Percentiles rank a stretch among this genome's conserved stretches.
Evolutionary conservation across 2,888 invertebrate species (phyloP).

Genomic region (Heliothis peltigera): DNA sequence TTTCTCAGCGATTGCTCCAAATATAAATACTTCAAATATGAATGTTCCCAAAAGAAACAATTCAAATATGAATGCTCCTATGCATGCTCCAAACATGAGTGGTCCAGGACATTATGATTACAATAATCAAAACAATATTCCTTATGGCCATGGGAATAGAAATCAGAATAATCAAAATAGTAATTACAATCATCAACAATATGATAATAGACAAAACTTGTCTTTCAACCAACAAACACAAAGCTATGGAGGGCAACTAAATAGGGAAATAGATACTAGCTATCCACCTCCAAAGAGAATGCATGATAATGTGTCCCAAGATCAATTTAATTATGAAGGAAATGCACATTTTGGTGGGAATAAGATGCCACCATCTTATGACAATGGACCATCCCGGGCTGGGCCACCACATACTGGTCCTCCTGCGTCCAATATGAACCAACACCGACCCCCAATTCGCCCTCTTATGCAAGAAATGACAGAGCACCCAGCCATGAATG

Average conservation of each 20-base stretch:
- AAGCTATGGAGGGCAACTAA: conserved; percentile 62
- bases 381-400: conserved; percentile 48
- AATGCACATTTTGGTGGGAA: conserved; percentile 65
- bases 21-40: conserved; percentile 29
- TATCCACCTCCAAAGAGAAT: conserved; percentile 64
- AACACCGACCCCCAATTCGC: conserved; percentile 58
- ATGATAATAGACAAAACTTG: conserved; percentile 67
- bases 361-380: conserved; percentile 37
- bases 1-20: conserved; percentile 45
- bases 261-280: conserved; percentile 59
- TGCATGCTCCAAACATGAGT: conserved; percentile 28
- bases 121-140: conserved; percentile 37
- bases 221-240: conserved; percentile 63
- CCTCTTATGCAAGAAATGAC: conserved; percentile 60
- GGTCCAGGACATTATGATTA: conserved; percentile 41
- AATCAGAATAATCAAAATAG: conserved; percentile 62
- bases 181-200: conserved; percentile 63
- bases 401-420: conserved; percentile 38
- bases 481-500: conserved; percentile 56
- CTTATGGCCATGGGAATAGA: conserved; percentile 68
- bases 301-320: conserved; percentile 63
- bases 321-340: conserved; percentile 65
- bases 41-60: conserved; percentile 1
- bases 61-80: conserved; percentile 26
- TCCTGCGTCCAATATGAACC: conserved; percentile 56